A percentile compares a stretch with the other conserved stretches of the same genome.
These are phyloP conservation scores for Sebastes fasciatus DNA, from an alignment of 2,113 vertebrate species.

Conservation along the genomic window DNA sequence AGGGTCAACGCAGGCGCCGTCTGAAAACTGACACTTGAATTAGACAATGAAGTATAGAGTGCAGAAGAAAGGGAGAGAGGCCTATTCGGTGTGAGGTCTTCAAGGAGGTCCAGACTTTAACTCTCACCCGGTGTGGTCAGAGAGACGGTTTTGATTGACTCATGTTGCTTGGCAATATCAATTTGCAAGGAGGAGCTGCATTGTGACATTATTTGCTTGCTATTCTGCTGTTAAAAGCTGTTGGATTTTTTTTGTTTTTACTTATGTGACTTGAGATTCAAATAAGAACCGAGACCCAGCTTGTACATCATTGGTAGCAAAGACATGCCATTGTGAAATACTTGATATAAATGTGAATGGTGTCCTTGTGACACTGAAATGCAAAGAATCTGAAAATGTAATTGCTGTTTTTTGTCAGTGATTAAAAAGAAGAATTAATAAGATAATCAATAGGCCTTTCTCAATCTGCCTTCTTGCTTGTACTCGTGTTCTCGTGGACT, in stretches of 20 bases:
- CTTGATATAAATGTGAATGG: neutral
- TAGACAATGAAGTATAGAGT: constrained; percentile 77
- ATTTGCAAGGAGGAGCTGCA: constrained; percentile 25
- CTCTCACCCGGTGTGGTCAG: constrained; percentile 25
- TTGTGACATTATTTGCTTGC: neutral
- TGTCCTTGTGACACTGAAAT: constrained; percentile 3
- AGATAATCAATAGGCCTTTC: neutral
- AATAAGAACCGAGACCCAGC: neutral
- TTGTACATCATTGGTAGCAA: neutral
- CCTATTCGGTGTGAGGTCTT: constrained; percentile 76
- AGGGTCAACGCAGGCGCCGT: constrained; percentile 60
- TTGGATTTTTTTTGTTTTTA: neutral
- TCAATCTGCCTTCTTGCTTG: neutral
- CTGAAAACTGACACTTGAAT: constrained; percentile 81
- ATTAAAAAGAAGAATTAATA: neutral
- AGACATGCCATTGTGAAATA: neutral
- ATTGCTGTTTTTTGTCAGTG: neutral
- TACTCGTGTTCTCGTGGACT: neutral
- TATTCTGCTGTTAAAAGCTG: constrained; percentile 5
- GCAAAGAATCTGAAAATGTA: neutral
- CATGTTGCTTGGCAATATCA: constrained; percentile 43
- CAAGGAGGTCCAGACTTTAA: constrained; percentile 58
- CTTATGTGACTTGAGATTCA: neutral
- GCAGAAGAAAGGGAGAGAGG: constrained; percentile 61
- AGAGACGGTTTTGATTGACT: constrained; percentile 37